A percentile compares a stretch with the other conserved stretches of the same genome.
Conservation (phyloP, 2,797 vertebrate species). For the Steatocranus sp. region DNA sequence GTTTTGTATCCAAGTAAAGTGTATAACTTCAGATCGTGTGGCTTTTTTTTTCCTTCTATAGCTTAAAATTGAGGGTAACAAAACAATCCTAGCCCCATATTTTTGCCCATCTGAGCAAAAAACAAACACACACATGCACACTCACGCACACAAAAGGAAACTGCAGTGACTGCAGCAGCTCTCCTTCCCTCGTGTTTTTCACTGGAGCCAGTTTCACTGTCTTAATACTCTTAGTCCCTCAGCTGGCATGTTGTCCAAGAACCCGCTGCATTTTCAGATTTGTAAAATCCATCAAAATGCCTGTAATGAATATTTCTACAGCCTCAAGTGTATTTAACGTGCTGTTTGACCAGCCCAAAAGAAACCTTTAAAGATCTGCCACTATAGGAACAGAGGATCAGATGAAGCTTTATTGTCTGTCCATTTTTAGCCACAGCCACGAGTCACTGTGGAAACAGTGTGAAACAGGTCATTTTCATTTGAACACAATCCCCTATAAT, state of each 20-base stretch:
- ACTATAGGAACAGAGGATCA: background rate
- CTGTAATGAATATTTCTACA: conserved; percentile 64
- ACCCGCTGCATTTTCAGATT: conserved; percentile 57
- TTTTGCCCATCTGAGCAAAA: conserved; percentile 35
- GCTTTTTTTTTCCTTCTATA: conserved; percentile 18
- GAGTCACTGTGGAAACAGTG: background rate
- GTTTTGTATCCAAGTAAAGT: conserved; percentile 23
- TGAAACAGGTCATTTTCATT: background rate
- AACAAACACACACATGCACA: background rate
- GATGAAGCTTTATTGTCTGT: background rate
- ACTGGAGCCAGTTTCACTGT: conserved; percentile 49
- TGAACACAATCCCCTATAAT: background rate
- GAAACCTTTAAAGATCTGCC: conserved; percentile 24
- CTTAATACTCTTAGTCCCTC: conserved; percentile 65
- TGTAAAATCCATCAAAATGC: conserved; percentile 62
- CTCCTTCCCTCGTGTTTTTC: conserved; percentile 23
- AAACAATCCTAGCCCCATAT: background rate
- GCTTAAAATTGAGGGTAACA: background rate
- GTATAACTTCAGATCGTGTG: conserved; percentile 24
- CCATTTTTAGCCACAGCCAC: background rate
- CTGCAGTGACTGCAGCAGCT: conserved; percentile 16
- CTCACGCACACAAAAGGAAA: background rate
- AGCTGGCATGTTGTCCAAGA: conserved; percentile 64
- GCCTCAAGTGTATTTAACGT: conserved; percentile 50
- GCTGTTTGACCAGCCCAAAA: conserved; percentile 41